Percentiles rank a stretch among this genome's conserved stretches.
These are phyloP conservation scores for Corythucha ciliata DNA, from an alignment of 2,888 invertebrate species.

Conservation along the genomic window DNA sequence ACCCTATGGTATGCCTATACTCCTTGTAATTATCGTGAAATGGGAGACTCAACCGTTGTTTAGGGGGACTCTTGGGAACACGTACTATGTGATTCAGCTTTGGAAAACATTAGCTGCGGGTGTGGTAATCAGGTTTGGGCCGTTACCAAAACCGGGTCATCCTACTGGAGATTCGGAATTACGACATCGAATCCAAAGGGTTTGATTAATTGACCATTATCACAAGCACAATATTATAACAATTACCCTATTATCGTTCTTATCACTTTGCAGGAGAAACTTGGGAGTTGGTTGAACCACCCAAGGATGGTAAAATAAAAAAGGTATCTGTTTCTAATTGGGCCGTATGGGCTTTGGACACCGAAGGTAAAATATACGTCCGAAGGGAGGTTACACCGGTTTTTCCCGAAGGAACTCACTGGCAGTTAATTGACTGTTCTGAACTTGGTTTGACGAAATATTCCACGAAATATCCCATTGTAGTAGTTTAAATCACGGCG, in stretches of 20 bases:
- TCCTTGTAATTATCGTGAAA: not conserved
- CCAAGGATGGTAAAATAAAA: conserved; percentile 56
- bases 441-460: conserved; percentile 10
- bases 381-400: conserved; percentile 65
- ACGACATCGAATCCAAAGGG: conserved; percentile 55
- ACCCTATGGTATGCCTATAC: conserved; percentile 53
- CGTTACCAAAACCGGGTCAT: conserved; percentile 73
- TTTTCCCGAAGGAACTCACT: conserved; percentile 74
- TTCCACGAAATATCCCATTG: not conserved
- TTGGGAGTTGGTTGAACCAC: conserved; percentile 74
- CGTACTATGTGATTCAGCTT: conserved; percentile 67
- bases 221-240: not conserved
- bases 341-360: conserved; percentile 74
- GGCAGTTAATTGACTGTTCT: conserved; percentile 56
- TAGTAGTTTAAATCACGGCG: not conserved
- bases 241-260: not conserved
- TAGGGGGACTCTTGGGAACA: conserved; percentile 72
- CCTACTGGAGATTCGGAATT: conserved; percentile 70
- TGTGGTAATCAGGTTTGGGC: conserved; percentile 69
- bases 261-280: conserved; percentile 46
- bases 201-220: conserved; percentile 34
- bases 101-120: conserved; percentile 65
- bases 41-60: conserved; percentile 10
- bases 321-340: conserved; percentile 62
- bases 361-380: conserved; percentile 61